phyloP scores from a whole-genome alignment of 2,888 invertebrate genomes.

The Leucophenga maculata region DNA sequence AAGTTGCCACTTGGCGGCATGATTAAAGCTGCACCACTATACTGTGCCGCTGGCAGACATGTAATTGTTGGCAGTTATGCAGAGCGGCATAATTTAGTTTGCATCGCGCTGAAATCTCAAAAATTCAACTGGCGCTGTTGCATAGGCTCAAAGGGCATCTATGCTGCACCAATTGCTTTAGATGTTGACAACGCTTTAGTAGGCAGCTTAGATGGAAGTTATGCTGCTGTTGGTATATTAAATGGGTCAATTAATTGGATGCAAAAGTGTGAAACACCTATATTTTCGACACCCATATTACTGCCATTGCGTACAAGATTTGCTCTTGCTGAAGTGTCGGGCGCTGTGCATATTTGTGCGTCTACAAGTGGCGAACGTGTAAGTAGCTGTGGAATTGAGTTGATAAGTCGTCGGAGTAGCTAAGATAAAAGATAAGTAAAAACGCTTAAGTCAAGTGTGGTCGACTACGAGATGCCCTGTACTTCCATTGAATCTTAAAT shows the following conservation, averaged over 20 bases:
- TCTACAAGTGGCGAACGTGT: constrained; percentile 53
- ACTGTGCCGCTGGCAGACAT: constrained; percentile 77
- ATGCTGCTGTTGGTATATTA: constrained; percentile 71
- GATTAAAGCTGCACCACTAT: constrained; percentile 73
- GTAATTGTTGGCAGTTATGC: constrained; percentile 75
- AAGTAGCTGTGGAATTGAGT: constrained; percentile 21
- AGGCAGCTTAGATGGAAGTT: constrained; percentile 75
- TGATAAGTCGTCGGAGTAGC: no score
- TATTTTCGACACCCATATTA: constrained; percentile 76
- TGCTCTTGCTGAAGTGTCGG: constrained; percentile 70
- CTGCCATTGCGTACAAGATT: constrained; percentile 49
- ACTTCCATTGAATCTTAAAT: no score
- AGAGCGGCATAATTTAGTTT: constrained; percentile 35
- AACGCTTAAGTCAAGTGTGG: no score
- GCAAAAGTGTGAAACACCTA: constrained; percentile 73
- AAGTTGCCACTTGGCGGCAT: constrained; percentile 72
- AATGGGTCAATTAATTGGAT: constrained; percentile 74
- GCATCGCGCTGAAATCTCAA: constrained; percentile 37
- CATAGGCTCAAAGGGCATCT: constrained; percentile 73
- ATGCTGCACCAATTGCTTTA: constrained; percentile 72
- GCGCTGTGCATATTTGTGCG: constrained; percentile 72
- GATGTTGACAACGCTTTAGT: constrained; percentile 67
- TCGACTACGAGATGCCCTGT: no score
- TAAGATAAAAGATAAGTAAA: no score
- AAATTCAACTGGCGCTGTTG: constrained; percentile 55